These are phyloP conservation scores for Choristoneura rosaceana DNA, from an alignment of 2,888 invertebrate species.

Conservation along the genomic window DNA sequence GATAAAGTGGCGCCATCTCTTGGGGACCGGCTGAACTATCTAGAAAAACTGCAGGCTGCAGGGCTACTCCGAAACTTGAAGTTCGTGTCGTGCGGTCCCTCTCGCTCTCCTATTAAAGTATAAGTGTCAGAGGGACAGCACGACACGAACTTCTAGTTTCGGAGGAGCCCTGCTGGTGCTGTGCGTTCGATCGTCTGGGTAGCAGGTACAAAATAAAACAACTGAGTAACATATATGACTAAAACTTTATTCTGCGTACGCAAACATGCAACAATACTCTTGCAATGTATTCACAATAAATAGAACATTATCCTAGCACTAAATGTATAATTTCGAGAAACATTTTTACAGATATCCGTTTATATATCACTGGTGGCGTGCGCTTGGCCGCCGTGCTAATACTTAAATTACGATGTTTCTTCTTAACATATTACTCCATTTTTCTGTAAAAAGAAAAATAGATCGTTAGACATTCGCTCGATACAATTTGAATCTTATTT, in stretches of 20 bases:
- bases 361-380: slow-evolving; percentile 55
- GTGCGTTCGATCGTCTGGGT: too few relatives aligned
- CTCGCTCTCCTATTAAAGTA: too few relatives aligned
- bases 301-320: slow-evolving; percentile 67
- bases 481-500: too few relatives aligned
- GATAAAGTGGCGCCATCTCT: too few relatives aligned
- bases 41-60: too few relatives aligned
- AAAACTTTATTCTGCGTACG: slow-evolving; percentile 64
- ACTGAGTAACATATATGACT: slow-evolving; percentile 43
- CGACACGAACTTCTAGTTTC: too few relatives aligned
- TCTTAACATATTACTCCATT: slow-evolving; percentile 63
- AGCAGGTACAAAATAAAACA: slow-evolving; percentile 21
- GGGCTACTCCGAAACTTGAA: too few relatives aligned
- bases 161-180: too few relatives aligned
- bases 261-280: slow-evolving; percentile 63
- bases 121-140: too few relatives aligned
- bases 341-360: slow-evolving; percentile 59
- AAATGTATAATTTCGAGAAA: slow-evolving; percentile 71
- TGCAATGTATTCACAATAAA: slow-evolving; percentile 70
- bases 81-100: too few relatives aligned
- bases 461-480: neutral
- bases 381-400: slow-evolving; percentile 63
- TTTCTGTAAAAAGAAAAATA: slow-evolving; percentile 66
- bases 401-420: slow-evolving; percentile 63
- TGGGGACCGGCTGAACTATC: too few relatives aligned